Evolutionary conservation across 1,140 invertebrate genomes (phyloP).

Genomic region (Gonatopus flavifemur): DNA sequence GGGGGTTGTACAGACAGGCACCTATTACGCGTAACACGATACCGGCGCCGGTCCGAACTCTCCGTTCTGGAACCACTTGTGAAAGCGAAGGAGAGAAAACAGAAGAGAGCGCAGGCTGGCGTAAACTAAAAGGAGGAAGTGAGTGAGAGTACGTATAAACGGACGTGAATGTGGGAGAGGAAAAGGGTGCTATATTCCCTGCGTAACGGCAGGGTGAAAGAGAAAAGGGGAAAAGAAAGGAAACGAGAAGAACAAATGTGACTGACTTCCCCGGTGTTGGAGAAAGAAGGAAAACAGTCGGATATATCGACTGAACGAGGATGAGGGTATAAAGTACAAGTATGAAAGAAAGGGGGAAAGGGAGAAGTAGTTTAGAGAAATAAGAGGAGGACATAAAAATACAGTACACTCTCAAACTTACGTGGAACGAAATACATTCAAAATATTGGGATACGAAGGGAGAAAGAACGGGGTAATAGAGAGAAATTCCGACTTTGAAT

Average conservation of each 20-base stretch:
- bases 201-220: background rate
- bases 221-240: constrained; percentile 6
- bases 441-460: background rate
- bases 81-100: constrained; percentile 25
- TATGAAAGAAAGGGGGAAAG: constrained; percentile 14
- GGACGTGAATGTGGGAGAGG: background rate
- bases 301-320: constrained; percentile 28
- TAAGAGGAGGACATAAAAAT: background rate
- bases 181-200: constrained; percentile 10
- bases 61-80: constrained; percentile 39
- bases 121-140: background rate
- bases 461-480: constrained; percentile 5
- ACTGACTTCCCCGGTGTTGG: too few relatives aligned
- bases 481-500: constrained; percentile 33
- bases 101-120: constrained; percentile 16
- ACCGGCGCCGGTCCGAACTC: constrained; percentile 42
- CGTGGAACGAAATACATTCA: too few relatives aligned
- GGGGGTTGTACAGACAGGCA: constrained; percentile 40
- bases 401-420: too few relatives aligned
- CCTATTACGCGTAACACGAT: constrained; percentile 50
- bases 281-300: constrained; percentile 29
- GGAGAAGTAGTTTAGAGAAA: constrained; percentile 4
- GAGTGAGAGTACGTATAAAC: background rate
- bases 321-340: constrained; percentile 15
- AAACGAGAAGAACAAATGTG: constrained; percentile 10